A percentile compares a stretch with the other conserved stretches of the same genome.
These are phyloP conservation scores for Hirtodrosophila trivittata DNA, from an alignment of 2,888 invertebrate genomes.

Conservation along the genomic window DNA sequence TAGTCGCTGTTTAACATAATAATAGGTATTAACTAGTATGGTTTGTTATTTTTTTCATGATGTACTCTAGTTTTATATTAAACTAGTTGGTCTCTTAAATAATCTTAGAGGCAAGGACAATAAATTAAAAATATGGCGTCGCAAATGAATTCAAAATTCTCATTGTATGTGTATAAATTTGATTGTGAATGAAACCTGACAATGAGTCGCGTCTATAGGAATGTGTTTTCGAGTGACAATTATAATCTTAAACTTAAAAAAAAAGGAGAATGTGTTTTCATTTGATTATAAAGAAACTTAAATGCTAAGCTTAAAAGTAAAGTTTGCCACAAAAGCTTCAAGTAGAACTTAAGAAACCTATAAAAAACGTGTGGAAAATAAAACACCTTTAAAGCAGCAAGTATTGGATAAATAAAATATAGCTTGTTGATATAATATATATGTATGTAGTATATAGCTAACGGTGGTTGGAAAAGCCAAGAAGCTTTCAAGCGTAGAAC, in stretches of 20 bases:
- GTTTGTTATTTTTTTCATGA: slow-evolving; percentile 26
- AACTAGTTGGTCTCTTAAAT: slow-evolving; percentile 57
- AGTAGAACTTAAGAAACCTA: slow-evolving; percentile 32
- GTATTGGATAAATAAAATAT: slow-evolving; percentile 59
- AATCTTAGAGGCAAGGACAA: slow-evolving; percentile 51
- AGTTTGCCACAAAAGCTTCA: slow-evolving; percentile 54
- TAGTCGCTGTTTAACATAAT: slow-evolving; percentile 50
- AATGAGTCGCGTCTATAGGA: slow-evolving; percentile 26
- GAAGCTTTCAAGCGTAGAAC: slow-evolving; percentile 56
- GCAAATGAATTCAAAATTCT: slow-evolving; percentile 60
- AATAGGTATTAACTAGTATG: slow-evolving; percentile 32
- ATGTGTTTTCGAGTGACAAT: slow-evolving; percentile 13
- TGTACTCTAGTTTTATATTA: slow-evolving; percentile 45
- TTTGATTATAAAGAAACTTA: slow-evolving; percentile 39
- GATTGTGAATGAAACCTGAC: slow-evolving; percentile 33
- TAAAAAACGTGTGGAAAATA: slow-evolving; percentile 47
- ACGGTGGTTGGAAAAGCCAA: slow-evolving; percentile 56
- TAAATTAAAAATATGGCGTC: slow-evolving; percentile 63
- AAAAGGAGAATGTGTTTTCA: background rate
- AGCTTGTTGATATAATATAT: slow-evolving; percentile 23
- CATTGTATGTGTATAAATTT: slow-evolving; percentile 13
- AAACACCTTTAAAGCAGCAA: slow-evolving; percentile 75
- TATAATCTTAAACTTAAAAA: slow-evolving; percentile 14
- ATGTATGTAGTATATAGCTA: too few species aligned
- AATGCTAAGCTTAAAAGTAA: slow-evolving; percentile 59